Evolutionary conservation across 2,113 vertebrate species (phyloP).

Genomic region (Cololabis saira): DNA sequence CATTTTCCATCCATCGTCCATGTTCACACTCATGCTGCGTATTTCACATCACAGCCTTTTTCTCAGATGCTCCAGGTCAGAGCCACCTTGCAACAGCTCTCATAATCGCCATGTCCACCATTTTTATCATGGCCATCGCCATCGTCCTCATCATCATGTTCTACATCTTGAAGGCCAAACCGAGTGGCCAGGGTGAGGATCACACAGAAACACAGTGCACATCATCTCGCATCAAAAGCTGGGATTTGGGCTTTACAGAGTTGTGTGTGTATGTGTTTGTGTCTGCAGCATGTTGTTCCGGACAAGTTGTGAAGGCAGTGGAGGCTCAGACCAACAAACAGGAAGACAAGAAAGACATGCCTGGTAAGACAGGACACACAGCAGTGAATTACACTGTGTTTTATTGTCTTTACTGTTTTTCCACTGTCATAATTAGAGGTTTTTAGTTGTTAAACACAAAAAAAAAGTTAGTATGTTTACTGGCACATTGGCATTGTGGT

Average conservation of each 20-base stretch:
- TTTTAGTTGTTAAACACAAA: constrained; percentile 7
- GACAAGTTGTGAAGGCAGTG: constrained; percentile 89
- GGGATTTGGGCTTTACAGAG: not conserved
- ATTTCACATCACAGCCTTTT: not conserved
- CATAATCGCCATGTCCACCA: constrained; percentile 98
- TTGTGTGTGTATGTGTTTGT: constrained; percentile 30
- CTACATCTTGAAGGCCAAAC: constrained; percentile 96
- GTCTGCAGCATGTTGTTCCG: constrained; percentile 90
- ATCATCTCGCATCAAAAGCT: not conserved
- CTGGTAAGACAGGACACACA: constrained; percentile 79
- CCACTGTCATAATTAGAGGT: constrained; percentile 10
- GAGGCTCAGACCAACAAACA: constrained; percentile 89
- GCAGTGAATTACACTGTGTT: constrained; percentile 8
- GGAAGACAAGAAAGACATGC: constrained; percentile 94
- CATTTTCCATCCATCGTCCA: not conserved
- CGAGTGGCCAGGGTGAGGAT: constrained; percentile 88
- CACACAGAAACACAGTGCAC: not conserved
- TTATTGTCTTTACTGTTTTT: constrained; percentile 9
- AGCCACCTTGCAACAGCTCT: constrained; percentile 96
- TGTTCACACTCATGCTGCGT: not conserved
- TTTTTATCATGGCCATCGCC: constrained; percentile 98
- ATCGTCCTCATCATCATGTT: constrained; percentile 99
- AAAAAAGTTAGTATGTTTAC: constrained; percentile 23
- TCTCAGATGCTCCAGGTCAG: constrained; percentile 88
- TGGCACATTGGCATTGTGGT: not conserved